Evolutionary conservation across 2,888 invertebrate species (phyloP), one percentile per base, ranked within the genome.

Genomic region (Morpho deidamia): DNA sequence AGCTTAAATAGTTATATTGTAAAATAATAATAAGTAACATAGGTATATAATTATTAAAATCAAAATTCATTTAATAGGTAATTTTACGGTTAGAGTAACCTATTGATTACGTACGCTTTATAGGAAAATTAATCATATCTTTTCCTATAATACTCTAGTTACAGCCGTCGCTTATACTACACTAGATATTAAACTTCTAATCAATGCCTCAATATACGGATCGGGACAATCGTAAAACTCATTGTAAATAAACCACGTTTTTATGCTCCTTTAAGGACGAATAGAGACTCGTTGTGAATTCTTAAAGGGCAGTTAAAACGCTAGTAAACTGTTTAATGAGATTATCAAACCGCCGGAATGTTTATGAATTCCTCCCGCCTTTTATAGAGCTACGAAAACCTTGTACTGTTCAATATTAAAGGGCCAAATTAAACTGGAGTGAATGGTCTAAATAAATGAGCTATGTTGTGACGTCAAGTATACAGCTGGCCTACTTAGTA

Each of bases 321-420:
- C 70, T 77, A 72, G 76, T 84, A 75, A 83, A 83, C 74, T 71
- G 70, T 74, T 84, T 83, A 83, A 85, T 81, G 80, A 77, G 72
- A 76, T 74, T 76, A 81, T 81, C 78, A 79, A 76, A 77, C 69
- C 64, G 66, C 66, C 62, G 63, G 67, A 65, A 62, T 62, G 64
- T 63, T 63, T 70, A 67, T 68, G 65, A 65, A 62, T 65, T 63
- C 58, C 53, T 39, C 33, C 47, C 54, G 51, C 53, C 44, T 53
- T 53, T 46, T 11, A 47, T 44, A 37, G 54, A 57, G 44, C 55
- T 37, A 45, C 51, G 43, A 49, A 44, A 53, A 49, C 52, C 50
- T 47, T 45, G 42, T 43, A 11, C 11, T 42, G 41, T 58, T 61
- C 56, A 57, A 59, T 59, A 55, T 64, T 62, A 51, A 58, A 43